phyloP scores from a whole-genome alignment of 2,888 invertebrate species.

The Oxyteleia sp. region DNA sequence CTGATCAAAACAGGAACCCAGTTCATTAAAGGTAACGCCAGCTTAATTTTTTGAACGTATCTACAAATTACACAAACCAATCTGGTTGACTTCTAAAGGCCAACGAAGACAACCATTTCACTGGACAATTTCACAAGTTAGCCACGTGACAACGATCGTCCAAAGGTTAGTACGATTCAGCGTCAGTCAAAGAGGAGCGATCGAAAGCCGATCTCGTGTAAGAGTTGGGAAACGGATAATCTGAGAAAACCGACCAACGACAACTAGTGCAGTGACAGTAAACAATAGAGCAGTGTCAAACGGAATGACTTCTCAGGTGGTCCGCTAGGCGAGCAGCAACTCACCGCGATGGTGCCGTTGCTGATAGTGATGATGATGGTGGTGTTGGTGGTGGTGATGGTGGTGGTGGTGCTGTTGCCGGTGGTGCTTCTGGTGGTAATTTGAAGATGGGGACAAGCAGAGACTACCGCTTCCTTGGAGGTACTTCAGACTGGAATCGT shows the following conservation, averaged over 20 bases:
- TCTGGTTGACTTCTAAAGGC: no score
- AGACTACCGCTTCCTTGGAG: conserved; percentile 76
- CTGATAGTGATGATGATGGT: conserved; percentile 88
- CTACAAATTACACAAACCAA: no score
- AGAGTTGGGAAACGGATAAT: no score
- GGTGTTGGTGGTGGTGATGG: conserved; percentile 77
- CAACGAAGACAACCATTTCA: no score
- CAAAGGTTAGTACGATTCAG: no score
- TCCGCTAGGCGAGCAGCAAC: conserved; percentile 89
- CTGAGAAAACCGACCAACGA: conserved; percentile 75
- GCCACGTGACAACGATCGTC: no score
- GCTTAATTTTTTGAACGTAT: no score
- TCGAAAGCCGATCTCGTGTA: no score
- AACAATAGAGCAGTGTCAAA: conserved; percentile 53
- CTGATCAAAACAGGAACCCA: no score
- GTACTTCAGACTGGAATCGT: conserved; percentile 77
- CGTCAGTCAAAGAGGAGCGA: no score
- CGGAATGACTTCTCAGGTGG: conserved; percentile 77
- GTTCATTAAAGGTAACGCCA: no score
- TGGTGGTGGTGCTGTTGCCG: conserved; percentile 78
- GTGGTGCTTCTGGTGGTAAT: conserved; percentile 74
- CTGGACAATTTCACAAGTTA: no score
- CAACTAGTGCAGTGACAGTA: conserved; percentile 71
- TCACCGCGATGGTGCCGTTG: conserved; percentile 88
- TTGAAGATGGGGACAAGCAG: conserved; percentile 82